Conservation (phyloP, 2,888 invertebrate genomes). For the Drosophila anomelani region DNA sequence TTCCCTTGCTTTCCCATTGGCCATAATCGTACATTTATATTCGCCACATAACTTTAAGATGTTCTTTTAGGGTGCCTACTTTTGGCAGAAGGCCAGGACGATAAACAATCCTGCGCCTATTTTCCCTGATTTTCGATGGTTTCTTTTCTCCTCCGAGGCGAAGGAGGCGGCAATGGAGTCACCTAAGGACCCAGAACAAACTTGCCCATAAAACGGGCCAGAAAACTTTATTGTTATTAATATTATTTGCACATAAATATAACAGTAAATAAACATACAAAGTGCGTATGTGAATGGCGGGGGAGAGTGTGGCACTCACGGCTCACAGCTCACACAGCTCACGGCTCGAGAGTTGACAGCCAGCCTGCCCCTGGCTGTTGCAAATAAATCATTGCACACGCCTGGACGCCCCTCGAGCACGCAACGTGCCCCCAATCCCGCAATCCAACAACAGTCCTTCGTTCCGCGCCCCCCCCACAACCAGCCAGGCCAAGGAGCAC, state of each 20-base stretch:
- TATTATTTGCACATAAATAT: conserved; percentile 53
- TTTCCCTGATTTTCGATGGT: conserved; percentile 13
- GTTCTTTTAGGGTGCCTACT: neutral
- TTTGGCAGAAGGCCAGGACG: neutral
- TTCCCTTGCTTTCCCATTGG: neutral
- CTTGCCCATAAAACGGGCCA: conserved; percentile 50
- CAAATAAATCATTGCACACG: conserved; percentile 61
- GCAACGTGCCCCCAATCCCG: conserved; percentile 42
- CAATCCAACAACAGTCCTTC: neutral
- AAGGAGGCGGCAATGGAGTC: neutral
- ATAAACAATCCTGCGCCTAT: conserved; percentile 25
- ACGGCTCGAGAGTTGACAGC: conserved; percentile 43
- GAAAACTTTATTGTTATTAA: conserved; percentile 60
- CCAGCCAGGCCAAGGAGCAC: conserved; percentile 1
- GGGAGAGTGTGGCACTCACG: conserved; percentile 10
- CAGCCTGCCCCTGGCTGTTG: conserved; percentile 38
- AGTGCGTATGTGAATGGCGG: conserved; percentile 25
- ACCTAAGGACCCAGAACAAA: conserved; percentile 28
- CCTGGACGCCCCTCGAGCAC: conserved; percentile 49
- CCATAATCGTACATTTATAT: conserved; percentile 41
- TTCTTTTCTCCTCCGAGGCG: neutral
- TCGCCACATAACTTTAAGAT: conserved; percentile 39
- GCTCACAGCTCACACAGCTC: conserved; percentile 8
- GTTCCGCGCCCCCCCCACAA: too few species aligned
- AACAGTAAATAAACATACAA: conserved; percentile 46